Evolutionary conservation across 2,797 vertebrate genomes (phyloP).

Genomic region (Streptopelia turtur): DNA sequence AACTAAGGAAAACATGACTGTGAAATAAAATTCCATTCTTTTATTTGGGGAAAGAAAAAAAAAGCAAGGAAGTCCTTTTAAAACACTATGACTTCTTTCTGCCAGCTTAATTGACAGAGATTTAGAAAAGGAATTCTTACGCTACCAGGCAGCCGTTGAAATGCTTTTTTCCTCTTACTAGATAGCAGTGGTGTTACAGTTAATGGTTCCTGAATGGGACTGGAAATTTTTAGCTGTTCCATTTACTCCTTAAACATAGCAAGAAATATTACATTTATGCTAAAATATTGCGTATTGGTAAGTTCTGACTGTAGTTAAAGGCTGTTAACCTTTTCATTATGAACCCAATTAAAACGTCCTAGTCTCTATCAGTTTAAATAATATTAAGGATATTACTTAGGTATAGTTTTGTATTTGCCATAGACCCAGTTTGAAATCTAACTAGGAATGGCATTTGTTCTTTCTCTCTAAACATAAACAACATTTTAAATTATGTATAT

Average conservation of each 20-base stretch:
- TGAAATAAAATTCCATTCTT: not conserved
- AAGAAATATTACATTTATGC: conserved; percentile 48
- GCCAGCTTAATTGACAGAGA: not conserved
- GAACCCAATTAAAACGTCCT: conserved; percentile 59
- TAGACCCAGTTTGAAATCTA: not conserved
- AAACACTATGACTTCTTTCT: not conserved
- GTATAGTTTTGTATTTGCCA: not conserved
- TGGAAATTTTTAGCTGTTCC: conserved; percentile 46
- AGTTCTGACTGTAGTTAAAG: conserved; percentile 42
- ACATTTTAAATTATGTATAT: not conserved
- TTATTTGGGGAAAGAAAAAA: not conserved
- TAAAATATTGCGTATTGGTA: conserved; percentile 45
- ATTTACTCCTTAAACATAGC: conserved; percentile 43
- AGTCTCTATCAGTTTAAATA: conserved; percentile 40
- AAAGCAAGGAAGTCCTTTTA: not conserved
- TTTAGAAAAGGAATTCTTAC: not conserved
- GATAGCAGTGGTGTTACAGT: conserved; percentile 15
- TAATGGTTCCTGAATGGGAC: conserved; percentile 25
- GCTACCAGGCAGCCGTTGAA: not conserved
- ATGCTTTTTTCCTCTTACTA: not conserved
- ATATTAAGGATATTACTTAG: conserved; percentile 3
- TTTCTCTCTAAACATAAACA: not conserved
- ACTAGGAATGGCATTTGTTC: not conserved
- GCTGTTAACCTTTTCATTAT: conserved; percentile 44
- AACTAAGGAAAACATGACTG: not conserved